Percentiles rank a stretch among this genome's conserved stretches.
These are phyloP conservation scores for Laupala kohalensis DNA, from an alignment of 1,140 invertebrate species.

Conservation along the genomic window DNA sequence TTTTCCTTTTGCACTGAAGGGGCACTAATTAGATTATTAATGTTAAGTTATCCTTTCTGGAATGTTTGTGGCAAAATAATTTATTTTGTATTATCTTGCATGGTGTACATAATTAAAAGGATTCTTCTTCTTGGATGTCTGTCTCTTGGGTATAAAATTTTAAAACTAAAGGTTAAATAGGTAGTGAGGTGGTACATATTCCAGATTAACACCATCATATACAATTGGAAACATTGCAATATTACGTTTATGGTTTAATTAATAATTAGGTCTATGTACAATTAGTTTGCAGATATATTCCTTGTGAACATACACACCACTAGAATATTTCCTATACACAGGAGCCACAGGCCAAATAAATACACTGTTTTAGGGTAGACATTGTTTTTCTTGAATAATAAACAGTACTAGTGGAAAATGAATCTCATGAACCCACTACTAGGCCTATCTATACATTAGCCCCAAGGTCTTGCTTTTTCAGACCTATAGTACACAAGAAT, in stretches of 20 bases:
- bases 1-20: no score
- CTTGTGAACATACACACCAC: conserved; percentile 8
- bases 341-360: conserved; percentile 15
- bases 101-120: no score
- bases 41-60: no score
- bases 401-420: conserved; percentile 3
- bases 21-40: no score
- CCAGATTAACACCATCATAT: conserved; percentile 3
- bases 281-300: conserved; percentile 10
- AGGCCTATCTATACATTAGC: conserved; percentile 1
- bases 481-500: conserved; percentile 7
- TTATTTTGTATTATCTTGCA: no score
- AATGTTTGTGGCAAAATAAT: no score
- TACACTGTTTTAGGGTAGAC: conserved; percentile 11
- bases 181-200: conserved; percentile 1
- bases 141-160: background rate
- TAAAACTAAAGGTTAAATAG: conserved; percentile 2
- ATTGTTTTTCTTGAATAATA: conserved; percentile 6
- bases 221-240: conserved; percentile 9
- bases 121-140: no score
- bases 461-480: conserved; percentile 2
- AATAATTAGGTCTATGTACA: conserved; percentile 17
- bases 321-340: conserved; percentile 10
- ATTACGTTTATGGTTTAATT: conserved; percentile 13
- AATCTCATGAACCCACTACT: background rate